Percentiles rank a stretch among this genome's conserved stretches.
Conservation (phyloP, 1,140 invertebrate genomes). For the Drosophila neocordata region DNA sequence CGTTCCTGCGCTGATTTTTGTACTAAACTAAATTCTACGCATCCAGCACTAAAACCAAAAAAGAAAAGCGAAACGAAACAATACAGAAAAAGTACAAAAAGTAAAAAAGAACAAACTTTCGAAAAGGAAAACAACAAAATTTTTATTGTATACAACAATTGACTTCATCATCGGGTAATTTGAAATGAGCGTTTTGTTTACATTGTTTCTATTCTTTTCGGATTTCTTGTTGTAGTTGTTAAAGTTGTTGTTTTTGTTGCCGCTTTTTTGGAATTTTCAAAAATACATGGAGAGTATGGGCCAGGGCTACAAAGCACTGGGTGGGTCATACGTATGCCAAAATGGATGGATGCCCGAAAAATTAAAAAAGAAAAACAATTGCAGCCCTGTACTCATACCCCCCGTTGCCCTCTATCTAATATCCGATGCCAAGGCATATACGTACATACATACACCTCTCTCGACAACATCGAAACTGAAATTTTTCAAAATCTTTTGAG, state of each 20-base stretch:
- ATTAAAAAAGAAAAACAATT: neutral
- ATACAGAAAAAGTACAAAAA: constrained; percentile 38
- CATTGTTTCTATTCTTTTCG: constrained; percentile 70
- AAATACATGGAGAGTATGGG: constrained; percentile 10
- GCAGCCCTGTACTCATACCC: constrained; percentile 36
- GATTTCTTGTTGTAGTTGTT: constrained; percentile 36
- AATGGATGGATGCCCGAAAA: neutral
- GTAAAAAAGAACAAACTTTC: constrained; percentile 52
- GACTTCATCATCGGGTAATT: constrained; percentile 80
- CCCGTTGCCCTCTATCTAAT: neutral
- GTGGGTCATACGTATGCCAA: too few species aligned
- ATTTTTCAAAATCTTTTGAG: constrained; percentile 6
- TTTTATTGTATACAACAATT: constrained; percentile 79
- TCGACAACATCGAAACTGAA: constrained; percentile 2
- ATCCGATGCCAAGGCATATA: neutral
- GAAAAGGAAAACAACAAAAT: constrained; percentile 55
- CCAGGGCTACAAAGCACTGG: constrained; percentile 32
- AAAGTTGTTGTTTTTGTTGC: constrained; percentile 38
- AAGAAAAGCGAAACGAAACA: constrained; percentile 27
- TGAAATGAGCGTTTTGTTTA: constrained; percentile 76
- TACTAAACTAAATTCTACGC: constrained; percentile 77
- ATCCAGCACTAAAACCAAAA: constrained; percentile 48
- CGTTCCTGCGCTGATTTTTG: constrained; percentile 74
- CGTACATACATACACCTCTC: neutral
- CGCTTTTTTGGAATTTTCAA: constrained; percentile 55